Base-by-base conservation (phyloP, 1,140 invertebrate genomes). In the Leptopilina clavipes region DNA sequence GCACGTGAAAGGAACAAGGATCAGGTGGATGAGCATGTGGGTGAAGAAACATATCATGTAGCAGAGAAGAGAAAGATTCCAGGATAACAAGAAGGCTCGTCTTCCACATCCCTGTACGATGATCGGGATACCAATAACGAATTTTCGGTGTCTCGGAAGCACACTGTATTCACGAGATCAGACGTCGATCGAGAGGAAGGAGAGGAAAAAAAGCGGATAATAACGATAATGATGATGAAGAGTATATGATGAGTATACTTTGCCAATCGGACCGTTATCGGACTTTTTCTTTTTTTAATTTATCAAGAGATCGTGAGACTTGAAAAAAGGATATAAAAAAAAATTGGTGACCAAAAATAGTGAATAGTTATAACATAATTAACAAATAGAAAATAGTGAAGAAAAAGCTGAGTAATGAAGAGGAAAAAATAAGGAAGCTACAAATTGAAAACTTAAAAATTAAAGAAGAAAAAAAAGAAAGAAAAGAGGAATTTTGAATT, bases 21-120 rank as follows among this genome's bases (percentile, higher is more conserved):
- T 65, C 59, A 65, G 59, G 59, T 65, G 59, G 59, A 65, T 65
- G 59, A 65, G 59, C 59, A 31, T 65, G 59, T 65, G 59, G 59
- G 59, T 65, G 59, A 65, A 65, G 59, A 65, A 65, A 31, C 25
- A 22, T 52, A 52, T 52, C n/a, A 52, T 52, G 48, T 52, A 52
- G 48, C 48, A 52, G 37, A 52, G 37, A 40, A 40, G 37, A 52
- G 48, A 52, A 52, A 65, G 59, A 65, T 65, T 65, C 59, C 59
- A 65, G 59, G 59, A 65, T 65, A 65, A 65, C 59, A 65, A 65
- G 59, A 31, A 65, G 25, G n/a, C 11, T 10, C 52, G 3, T 17
- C 59, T 22, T 65, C 22, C 25, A n/a, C n/a, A 65, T 65, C 59
- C 12, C 22, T 7, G 59, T 40, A 6, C 37, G 37, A 65, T 65